Percentiles rank a stretch among this genome's conserved stretches.
phyloP scores from a whole-genome alignment of 2,797 vertebrate species.

The Dipus sagitta region DNA sequence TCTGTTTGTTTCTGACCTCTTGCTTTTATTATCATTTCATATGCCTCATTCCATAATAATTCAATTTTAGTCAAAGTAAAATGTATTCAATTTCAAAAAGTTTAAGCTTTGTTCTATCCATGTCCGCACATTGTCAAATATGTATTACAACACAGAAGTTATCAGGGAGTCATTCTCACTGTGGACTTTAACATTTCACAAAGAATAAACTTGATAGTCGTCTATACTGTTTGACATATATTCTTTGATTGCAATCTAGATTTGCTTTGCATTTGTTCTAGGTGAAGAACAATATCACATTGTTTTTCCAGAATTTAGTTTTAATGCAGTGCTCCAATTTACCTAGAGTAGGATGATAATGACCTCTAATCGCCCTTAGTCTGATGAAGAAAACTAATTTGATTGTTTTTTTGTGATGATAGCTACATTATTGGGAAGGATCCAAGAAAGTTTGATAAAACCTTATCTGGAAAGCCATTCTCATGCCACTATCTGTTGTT shows the following conservation, averaged over 20 bases:
- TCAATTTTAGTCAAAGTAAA: neutral
- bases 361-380: neutral
- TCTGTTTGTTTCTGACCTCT: neutral
- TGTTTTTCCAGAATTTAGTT: neutral
- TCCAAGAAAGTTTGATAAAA: neutral
- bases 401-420: neutral
- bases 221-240: neutral
- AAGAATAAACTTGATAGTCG: neutral
- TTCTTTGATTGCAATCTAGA: neutral
- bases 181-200: neutral
- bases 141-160: neutral
- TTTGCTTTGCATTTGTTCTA: neutral
- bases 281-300: neutral
- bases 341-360: neutral
- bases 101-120: neutral
- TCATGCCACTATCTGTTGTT: neutral
- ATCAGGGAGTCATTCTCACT: neutral
- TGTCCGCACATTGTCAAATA: neutral
- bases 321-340: neutral
- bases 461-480: neutral
- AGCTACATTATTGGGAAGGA: neutral
- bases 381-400: neutral
- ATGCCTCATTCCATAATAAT: neutral
- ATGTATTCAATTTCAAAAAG: slow-evolving; percentile 32
- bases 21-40: neutral